Base-by-base conservation (phyloP, 2,888 invertebrate species). In the Ormia ochracea region DNA sequence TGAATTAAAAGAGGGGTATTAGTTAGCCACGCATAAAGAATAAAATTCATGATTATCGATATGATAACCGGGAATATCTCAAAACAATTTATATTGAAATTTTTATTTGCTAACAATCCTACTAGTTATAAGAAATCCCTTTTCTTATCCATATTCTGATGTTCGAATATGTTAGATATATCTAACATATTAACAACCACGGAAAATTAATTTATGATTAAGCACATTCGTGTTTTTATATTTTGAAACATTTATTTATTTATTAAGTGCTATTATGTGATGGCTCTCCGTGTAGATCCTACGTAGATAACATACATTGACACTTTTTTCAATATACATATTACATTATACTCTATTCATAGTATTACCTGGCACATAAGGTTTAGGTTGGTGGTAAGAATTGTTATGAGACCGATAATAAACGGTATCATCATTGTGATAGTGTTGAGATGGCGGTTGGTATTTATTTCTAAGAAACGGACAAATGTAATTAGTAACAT, bases 381-480 rank as follows among this genome's bases (percentile, higher is more conserved):
- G 86, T 82, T 87, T 87, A 83, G 86, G 85, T 84, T 88, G 87
- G 84, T 88, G 87, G 79, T 88, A 87, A 74, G 84, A 83, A 72
- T 85, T 87, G 65, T 87, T 87, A 72, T 88, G 88, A 82, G 87
- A 87, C 83, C 88, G 88, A 80, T 88, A 87, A 63, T 88, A 88
- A 82, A 87, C 87, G 85, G 87, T 86, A 84, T 88, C 87, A 78
- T 87, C 87, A 83, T 88, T 88, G 83, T 87, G 87, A 85, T 87
- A 88, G 83, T 88, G 88, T 82, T 83, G 83, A 52, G 87, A 85
- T 85, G 87, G 88, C 78, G 84, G 87, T 79, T 86, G 87, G 84
- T 86, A 87, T 84, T 87, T 87, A 82, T 86, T 87, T 84, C 87
- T 87, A 74, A 48, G 36, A 0, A 38, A 28, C 26, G 2, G 2